These are phyloP conservation scores for Brachycybe producta DNA, from an alignment of 2,888 invertebrate species.

Conservation along the genomic window DNA sequence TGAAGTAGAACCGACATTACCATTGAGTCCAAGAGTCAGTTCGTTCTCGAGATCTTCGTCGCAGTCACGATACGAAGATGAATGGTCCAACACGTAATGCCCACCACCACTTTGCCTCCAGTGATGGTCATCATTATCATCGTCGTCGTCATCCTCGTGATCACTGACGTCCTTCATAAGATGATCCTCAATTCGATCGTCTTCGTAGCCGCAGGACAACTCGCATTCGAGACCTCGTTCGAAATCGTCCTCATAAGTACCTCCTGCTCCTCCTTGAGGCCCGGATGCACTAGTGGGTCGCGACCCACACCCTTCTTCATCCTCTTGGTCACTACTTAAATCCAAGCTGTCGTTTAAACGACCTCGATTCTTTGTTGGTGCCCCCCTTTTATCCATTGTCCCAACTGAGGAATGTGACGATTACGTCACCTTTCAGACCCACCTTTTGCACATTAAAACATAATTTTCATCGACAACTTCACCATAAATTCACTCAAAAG, in stretches of 20 bases:
- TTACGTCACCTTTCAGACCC: too few species aligned
- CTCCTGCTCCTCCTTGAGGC: too few species aligned
- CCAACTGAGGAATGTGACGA: too few species aligned
- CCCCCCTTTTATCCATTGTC: too few species aligned
- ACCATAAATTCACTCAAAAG: too few species aligned
- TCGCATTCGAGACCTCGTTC: conserved; percentile 11
- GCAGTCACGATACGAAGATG: conserved; percentile 8
- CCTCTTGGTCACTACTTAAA: conserved; percentile 5
- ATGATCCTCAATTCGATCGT: conserved; percentile 1
- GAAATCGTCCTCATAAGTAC: conserved; percentile 16
- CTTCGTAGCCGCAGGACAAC: conserved; percentile 1
- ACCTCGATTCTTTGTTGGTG: too few species aligned
- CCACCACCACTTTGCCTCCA: background rate
- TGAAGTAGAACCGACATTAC: background rate
- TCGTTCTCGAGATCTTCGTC: conserved; percentile 15
- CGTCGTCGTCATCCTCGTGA: background rate
- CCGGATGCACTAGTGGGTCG: conserved; percentile 10
- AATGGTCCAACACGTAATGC: conserved; percentile 9
- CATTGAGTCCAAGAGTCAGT: background rate
- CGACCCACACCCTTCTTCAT: conserved; percentile 9
- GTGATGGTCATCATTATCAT: background rate
- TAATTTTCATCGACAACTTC: too few species aligned
- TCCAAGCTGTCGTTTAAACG: background rate
- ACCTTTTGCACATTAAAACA: too few species aligned
- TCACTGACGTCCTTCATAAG: background rate